Conservation (phyloP, 1,140 invertebrate genomes). For the Drosophila nasuta region DNA sequence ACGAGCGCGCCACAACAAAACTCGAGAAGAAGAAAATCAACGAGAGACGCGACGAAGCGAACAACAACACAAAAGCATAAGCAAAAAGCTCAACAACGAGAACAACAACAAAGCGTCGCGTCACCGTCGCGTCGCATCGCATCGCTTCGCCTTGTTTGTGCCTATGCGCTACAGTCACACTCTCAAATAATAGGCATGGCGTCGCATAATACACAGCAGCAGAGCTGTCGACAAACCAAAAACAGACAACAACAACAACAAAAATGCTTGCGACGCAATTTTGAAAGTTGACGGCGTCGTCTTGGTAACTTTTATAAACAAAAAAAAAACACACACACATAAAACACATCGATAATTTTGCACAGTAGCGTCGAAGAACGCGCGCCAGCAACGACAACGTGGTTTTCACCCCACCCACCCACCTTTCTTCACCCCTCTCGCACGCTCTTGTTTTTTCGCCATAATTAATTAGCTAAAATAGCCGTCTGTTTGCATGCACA, state of each 20-base stretch:
- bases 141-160: too few relatives aligned
- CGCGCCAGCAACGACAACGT: conserved; percentile 34
- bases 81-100: conserved; percentile 28
- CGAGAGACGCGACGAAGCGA: conserved; percentile 45
- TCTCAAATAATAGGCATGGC: conserved; percentile 44
- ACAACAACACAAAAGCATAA: conserved; percentile 32
- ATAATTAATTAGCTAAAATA: conserved; percentile 71
- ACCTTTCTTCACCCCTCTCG: background rate
- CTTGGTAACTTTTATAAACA: conserved; percentile 70
- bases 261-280: conserved; percentile 73
- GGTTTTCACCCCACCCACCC: conserved; percentile 18
- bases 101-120: conserved; percentile 28
- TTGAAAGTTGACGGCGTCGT: conserved; percentile 70
- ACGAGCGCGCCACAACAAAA: conserved; percentile 51
- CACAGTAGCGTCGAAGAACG: conserved; percentile 50
- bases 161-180: conserved; percentile 27
- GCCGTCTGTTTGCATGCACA: conserved; percentile 12
- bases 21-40: background rate
- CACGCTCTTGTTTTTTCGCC: conserved; percentile 30
- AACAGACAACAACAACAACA: conserved; percentile 10
- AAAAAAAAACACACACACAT: conserved; percentile 11
- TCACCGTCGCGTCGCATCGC: conserved; percentile 11
- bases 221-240: conserved; percentile 3
- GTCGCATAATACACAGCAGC: conserved; percentile 8
- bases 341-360: conserved; percentile 49